Percentiles rank a stretch among this genome's conserved stretches.
phyloP scores from a whole-genome alignment of 2,797 vertebrate genomes.

The Parauchenoglanis punctatus region DNA sequence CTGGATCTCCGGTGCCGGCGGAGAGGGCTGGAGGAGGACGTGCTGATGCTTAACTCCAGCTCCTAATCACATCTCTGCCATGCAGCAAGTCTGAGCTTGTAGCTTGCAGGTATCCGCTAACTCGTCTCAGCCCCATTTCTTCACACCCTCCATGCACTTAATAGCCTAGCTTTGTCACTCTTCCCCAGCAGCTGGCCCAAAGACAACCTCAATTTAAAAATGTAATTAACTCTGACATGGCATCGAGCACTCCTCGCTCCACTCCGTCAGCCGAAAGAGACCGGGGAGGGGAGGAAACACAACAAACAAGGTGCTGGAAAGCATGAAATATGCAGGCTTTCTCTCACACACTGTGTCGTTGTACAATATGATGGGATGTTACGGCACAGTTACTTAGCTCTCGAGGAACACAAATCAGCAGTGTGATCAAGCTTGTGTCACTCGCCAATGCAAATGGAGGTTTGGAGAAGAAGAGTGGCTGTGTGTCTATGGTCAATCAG shows the following conservation, averaged over 20 bases:
- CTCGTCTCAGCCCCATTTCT: conserved; percentile 82
- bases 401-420: conserved; percentile 34
- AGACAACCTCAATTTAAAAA: conserved; percentile 81
- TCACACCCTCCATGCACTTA: conserved; percentile 84
- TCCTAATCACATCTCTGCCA: conserved; percentile 77
- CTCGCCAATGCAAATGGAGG: conserved; percentile 34
- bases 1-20: conserved; percentile 63
- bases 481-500: conserved; percentile 35
- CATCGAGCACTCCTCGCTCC: conserved; percentile 57
- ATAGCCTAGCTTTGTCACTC: conserved; percentile 79
- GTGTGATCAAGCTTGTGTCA: conserved; percentile 38
- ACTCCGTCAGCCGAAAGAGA: conserved; percentile 59
- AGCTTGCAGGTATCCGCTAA: conserved; percentile 85
- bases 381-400: conserved; percentile 42
- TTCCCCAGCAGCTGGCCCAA: conserved; percentile 74
- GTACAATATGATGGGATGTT: conserved; percentile 34
- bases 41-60: conserved; percentile 76
- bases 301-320: conserved; percentile 55
- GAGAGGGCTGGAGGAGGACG: conserved; percentile 68
- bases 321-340: conserved; percentile 48
- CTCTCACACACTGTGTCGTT: conserved; percentile 34
- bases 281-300: conserved; percentile 61
- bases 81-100: conserved; percentile 83
- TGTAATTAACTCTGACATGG: conserved; percentile 79
- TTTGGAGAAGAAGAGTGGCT: conserved; percentile 32